A percentile compares a stretch with the other conserved stretches of the same genome.
These are phyloP conservation scores for Andrena fulva DNA, from an alignment of 2,888 invertebrate species.

Conservation along the genomic window DNA sequence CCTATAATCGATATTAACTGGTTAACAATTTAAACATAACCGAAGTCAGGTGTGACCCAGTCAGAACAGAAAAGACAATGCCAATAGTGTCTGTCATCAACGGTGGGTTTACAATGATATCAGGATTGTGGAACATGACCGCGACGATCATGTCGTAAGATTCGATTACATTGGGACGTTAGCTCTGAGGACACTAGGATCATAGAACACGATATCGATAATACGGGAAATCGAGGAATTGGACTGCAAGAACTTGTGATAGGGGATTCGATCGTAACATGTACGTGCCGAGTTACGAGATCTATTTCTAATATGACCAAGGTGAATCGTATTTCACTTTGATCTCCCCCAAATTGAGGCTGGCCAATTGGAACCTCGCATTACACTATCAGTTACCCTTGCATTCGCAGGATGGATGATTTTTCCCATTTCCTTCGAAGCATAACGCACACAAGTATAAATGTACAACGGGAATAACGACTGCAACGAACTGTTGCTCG, in stretches of 20 bases:
- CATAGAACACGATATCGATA: not conserved
- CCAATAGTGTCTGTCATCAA: not conserved
- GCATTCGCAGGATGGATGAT: no score
- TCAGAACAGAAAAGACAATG: not conserved
- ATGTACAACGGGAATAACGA: not conserved
- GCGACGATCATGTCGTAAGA: not conserved
- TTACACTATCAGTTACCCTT: no score
- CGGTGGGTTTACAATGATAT: not conserved
- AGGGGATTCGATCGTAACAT: not conserved
- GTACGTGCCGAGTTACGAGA: not conserved
- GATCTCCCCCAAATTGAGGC: not conserved
- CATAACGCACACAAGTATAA: no score
- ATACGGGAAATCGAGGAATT: no score
- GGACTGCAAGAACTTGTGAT: not conserved
- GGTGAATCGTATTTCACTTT: not conserved
- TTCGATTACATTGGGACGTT: constrained; percentile 1
- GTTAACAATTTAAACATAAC: no score
- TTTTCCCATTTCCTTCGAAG: no score
- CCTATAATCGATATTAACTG: no score
- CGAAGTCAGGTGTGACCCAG: not conserved
- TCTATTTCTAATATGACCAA: not conserved
- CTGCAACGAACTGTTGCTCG: not conserved
- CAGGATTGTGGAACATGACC: not conserved
- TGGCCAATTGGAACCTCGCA: not conserved
- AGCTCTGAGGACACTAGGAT: not conserved